A percentile compares a stretch with the other conserved stretches of the same genome.
Evolutionary conservation across 1,140 invertebrate species (phyloP).

Genomic region (Metaphire vulgaris): DNA sequence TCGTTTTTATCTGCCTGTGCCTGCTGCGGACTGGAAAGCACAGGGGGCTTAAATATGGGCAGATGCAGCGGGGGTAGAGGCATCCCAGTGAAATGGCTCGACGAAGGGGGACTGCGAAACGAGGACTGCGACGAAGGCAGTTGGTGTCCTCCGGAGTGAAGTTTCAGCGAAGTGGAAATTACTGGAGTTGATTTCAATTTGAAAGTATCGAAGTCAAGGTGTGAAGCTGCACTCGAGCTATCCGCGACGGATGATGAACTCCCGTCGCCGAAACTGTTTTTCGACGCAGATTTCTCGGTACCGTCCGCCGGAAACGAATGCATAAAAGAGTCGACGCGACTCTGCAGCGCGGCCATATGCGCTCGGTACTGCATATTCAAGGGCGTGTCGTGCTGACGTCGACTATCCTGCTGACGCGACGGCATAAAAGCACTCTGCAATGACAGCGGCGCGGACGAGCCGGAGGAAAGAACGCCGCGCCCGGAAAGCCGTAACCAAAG

Average conservation of each 20-base stretch:
- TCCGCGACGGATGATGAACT: neutral
- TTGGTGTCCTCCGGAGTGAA: neutral
- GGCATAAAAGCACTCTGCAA: too few species aligned
- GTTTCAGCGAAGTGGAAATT: neutral
- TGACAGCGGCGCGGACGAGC: too few species aligned
- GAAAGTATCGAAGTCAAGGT: neutral
- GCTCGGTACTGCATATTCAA: neutral
- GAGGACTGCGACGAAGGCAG: too few species aligned
- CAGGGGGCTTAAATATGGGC: neutral
- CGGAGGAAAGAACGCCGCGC: neutral
- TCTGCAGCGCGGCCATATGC: neutral
- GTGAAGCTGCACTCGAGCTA: neutral
- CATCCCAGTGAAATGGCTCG: neutral
- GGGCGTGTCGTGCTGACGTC: neutral
- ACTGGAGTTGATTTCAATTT: neutral
- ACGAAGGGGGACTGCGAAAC: neutral
- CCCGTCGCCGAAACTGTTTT: neutral
- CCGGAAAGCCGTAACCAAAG: neutral
- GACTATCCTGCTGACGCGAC: neutral
- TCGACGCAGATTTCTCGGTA: neutral
- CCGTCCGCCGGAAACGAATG: neutral
- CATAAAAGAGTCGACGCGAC: neutral
- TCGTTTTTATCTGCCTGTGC: neutral
- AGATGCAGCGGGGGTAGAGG: neutral
- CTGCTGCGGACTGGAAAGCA: neutral